Conservation (phyloP, 1,140 invertebrate species). For the Sesamia nonagrioides region DNA sequence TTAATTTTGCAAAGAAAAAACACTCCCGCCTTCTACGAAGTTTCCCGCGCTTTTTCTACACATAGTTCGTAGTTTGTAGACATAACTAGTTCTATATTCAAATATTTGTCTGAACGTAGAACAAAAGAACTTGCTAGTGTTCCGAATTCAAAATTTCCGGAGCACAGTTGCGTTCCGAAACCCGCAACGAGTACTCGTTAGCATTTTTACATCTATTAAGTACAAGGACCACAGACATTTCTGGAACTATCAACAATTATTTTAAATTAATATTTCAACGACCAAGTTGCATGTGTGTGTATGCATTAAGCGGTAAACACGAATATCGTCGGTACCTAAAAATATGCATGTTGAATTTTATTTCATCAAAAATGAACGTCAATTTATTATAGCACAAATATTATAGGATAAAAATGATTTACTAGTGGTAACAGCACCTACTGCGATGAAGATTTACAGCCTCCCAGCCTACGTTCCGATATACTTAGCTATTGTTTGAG, state of each 20-base stretch:
- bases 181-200: conserved; percentile 10
- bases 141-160: conserved; percentile 23
- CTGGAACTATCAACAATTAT: neutral
- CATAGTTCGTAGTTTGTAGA: too few relatives aligned
- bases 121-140: conserved; percentile 27
- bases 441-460: conserved; percentile 21
- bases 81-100: conserved; percentile 20
- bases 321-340: neutral
- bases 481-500: conserved; percentile 5
- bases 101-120: neutral
- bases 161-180: conserved; percentile 3
- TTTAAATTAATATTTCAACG: conserved; percentile 8
- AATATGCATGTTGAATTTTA: neutral
- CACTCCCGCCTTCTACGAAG: too few relatives aligned
- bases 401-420: conserved; percentile 35
- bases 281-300: conserved; percentile 5
- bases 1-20: too few relatives aligned
- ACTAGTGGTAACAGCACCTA: conserved; percentile 8
- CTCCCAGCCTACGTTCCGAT: conserved; percentile 1
- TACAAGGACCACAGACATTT: neutral
- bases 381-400: neutral
- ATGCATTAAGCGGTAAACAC: conserved; percentile 2
- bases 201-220: neutral
- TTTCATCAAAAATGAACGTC: neutral
- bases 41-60: too few relatives aligned